phyloP scores from a whole-genome alignment of 1,140 invertebrate species.

The Mycetomoellerius zeteki region DNA sequence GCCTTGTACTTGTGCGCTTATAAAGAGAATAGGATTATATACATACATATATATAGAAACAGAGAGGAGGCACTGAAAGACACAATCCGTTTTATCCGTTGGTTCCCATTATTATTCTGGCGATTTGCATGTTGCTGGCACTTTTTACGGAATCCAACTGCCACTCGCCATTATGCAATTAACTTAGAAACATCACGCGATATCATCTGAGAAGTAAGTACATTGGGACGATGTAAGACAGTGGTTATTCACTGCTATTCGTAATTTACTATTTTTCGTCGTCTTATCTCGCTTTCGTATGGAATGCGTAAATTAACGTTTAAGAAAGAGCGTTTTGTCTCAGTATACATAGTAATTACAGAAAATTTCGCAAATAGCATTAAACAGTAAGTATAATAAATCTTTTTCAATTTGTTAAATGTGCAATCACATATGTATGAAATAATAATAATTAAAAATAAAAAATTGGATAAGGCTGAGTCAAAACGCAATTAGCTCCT shows the following conservation, averaged over 20 bases:
- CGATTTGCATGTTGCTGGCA: slow-evolving; percentile 68
- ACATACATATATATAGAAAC: slow-evolving; percentile 62
- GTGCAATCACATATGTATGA: no score
- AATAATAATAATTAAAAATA: no score
- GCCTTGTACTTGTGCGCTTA: slow-evolving; percentile 71
- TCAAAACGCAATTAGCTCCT: no score
- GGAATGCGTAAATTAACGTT: slow-evolving; percentile 49
- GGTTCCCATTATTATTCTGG: slow-evolving; percentile 71
- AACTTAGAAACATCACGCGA: slow-evolving; percentile 62
- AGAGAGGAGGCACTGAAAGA: slow-evolving; percentile 36
- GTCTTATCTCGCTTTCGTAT: slow-evolving; percentile 50
- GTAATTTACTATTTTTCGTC: slow-evolving; percentile 60
- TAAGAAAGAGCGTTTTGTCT: not conserved
- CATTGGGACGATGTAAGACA: slow-evolving; percentile 39
- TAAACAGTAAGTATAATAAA: not conserved
- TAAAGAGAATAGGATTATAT: slow-evolving; percentile 79
- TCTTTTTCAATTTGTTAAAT: not conserved
- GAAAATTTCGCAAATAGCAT: not conserved
- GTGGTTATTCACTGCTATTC: not conserved
- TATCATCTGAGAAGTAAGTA: slow-evolving; percentile 57
- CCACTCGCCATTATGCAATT: slow-evolving; percentile 67
- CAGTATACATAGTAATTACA: not conserved
- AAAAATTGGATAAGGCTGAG: no score
- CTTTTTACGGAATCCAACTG: slow-evolving; percentile 66
- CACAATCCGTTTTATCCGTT: slow-evolving; percentile 46